phyloP scores from a whole-genome alignment of 2,113 vertebrate species.

The Indri indri region DNA sequence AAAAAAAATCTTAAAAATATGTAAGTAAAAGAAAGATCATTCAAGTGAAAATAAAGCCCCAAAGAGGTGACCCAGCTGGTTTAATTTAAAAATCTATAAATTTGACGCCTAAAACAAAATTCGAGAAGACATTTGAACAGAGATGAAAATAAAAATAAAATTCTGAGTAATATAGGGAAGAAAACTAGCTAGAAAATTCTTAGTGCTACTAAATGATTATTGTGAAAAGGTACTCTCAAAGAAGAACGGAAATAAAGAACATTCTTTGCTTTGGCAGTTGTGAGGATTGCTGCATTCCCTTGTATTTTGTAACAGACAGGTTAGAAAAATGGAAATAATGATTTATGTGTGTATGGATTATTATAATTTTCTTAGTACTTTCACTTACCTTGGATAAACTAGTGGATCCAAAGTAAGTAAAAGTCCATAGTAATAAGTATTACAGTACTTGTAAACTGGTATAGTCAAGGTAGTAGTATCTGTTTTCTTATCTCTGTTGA shows the following conservation, averaged over 20 bases:
- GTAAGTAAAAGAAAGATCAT: neutral
- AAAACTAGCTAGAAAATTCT: neutral
- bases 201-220: neutral
- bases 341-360: neutral
- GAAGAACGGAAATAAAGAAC: neutral
- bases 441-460: neutral
- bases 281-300: neutral
- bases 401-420: neutral
- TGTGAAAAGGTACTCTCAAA: neutral
- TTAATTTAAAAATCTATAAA: neutral
- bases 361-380: neutral
- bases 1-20: neutral
- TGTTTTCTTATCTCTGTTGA: neutral
- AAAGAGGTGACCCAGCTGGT: neutral
- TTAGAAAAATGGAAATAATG: neutral
- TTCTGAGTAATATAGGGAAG: neutral
- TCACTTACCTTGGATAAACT: neutral
- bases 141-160: neutral
- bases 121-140: neutral
- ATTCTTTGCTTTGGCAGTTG: neutral
- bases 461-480: neutral
- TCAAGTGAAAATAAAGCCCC: neutral
- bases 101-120: neutral
- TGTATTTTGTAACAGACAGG: neutral
- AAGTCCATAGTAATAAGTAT: neutral